Evolutionary conservation across 2,888 invertebrate species (phyloP).

Genomic region (Drosophila trichaetosa): DNA sequence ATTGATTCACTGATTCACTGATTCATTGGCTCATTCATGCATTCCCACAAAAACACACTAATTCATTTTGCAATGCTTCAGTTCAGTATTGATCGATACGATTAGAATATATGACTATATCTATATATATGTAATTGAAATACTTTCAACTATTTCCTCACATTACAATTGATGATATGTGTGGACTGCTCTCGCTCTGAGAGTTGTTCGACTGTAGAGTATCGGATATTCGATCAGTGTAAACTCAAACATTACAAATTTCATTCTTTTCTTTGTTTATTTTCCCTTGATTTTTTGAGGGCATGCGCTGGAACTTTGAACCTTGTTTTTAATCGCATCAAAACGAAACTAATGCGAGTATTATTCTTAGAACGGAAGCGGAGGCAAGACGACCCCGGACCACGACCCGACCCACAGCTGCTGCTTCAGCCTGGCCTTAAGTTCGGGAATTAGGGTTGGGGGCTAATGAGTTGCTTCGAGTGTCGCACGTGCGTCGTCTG

Average conservation of each 20-base stretch:
- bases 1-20: neutral
- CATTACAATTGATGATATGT: too few relatives aligned
- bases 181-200: too few relatives aligned
- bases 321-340: slow-evolving; percentile 72
- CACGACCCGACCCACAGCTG: slow-evolving; percentile 39
- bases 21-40: neutral
- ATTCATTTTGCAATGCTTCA: neutral
- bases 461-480: slow-evolving; percentile 75
- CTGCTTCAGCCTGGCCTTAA: slow-evolving; percentile 22
- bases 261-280: slow-evolving; percentile 4
- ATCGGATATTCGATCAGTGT: slow-evolving; percentile 8
- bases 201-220: neutral
- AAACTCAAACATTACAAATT: neutral
- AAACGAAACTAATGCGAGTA: slow-evolving; percentile 75
- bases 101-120: neutral
- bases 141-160: neutral
- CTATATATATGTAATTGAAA: neutral
- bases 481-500: slow-evolving; percentile 76
- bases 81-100: neutral
- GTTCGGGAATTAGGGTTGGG: slow-evolving; percentile 24
- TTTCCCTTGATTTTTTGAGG: slow-evolving; percentile 12
- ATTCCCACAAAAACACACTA: neutral
- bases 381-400: slow-evolving; percentile 15
- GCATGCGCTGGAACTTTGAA: slow-evolving; percentile 40
- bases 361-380: slow-evolving; percentile 73